These are phyloP conservation scores for Aptenodytes forsteri DNA, from an alignment of 2,113 vertebrate genomes.

Conservation along the genomic window DNA sequence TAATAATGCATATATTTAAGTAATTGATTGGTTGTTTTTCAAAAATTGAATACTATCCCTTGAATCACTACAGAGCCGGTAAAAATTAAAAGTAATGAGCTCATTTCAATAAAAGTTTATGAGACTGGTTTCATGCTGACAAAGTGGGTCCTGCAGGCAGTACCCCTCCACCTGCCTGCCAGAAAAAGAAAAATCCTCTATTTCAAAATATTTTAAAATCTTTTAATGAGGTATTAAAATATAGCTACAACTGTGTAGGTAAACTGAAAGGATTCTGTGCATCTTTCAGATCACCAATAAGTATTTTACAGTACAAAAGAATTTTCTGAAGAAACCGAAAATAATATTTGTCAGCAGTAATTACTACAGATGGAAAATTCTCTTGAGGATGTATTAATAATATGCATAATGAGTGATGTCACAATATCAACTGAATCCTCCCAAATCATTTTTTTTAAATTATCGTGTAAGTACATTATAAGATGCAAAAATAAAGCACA, in stretches of 20 bases:
- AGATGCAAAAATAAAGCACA: not conserved
- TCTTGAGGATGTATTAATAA: not conserved
- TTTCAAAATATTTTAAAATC: conserved; percentile 34
- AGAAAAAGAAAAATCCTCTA: not conserved
- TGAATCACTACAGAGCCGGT: not conserved
- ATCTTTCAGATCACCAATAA: not conserved
- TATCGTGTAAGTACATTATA: not conserved
- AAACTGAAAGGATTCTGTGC: not conserved
- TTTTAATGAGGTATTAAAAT: conserved; percentile 20
- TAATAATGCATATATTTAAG: not conserved
- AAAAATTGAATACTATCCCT: not conserved
- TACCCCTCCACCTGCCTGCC: conserved; percentile 19
- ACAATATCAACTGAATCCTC: not conserved
- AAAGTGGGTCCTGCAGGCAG: conserved; percentile 43
- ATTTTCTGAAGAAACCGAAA: not conserved
- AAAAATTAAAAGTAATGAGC: conserved; percentile 69
- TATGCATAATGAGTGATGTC: not conserved
- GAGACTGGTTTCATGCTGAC: conserved; percentile 55
- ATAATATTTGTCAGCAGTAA: not conserved
- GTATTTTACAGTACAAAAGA: not conserved
- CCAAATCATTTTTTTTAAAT: not conserved
- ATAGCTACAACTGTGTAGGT: not conserved
- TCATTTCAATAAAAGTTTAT: conserved; percentile 74
- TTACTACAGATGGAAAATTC: not conserved
- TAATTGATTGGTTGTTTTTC: not conserved